These are phyloP conservation scores for Brachionus asplanchnoidis DNA, from an alignment of 1,140 invertebrate genomes.

Conservation along the genomic window DNA sequence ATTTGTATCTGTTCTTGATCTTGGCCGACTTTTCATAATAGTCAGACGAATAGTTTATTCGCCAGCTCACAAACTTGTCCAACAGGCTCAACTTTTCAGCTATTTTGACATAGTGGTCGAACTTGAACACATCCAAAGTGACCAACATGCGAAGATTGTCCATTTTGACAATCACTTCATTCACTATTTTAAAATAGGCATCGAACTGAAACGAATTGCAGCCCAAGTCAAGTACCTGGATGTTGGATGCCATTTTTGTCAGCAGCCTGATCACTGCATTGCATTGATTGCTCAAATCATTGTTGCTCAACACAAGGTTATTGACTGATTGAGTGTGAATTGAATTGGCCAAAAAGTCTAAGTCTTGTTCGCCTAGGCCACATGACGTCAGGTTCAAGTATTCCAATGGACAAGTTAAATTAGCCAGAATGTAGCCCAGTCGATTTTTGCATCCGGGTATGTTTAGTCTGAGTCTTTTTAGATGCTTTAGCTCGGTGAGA, in stretches of 20 bases:
- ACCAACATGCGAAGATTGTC: not conserved
- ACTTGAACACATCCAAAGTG: conserved; percentile 15
- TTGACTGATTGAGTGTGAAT: not conserved
- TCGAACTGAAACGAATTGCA: conserved; percentile 19
- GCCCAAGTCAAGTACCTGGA: not conserved
- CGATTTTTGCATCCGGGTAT: not conserved
- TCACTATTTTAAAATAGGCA: not conserved
- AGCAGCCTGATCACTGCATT: not conserved
- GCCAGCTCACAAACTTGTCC: conserved; percentile 7
- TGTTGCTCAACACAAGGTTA: conserved; percentile 14
- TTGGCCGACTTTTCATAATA: conserved; percentile 21
- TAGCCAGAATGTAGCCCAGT: not conserved
- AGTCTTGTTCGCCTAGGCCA: not conserved
- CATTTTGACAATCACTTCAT: not conserved
- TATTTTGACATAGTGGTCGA: not conserved
- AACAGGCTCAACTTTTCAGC: not conserved
- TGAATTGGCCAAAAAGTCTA: not conserved
- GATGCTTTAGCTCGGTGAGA: not conserved
- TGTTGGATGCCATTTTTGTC: not conserved
- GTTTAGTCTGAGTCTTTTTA: not conserved
- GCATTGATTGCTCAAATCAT: not conserved
- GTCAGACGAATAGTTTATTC: conserved; percentile 23
- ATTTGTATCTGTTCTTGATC: conserved; percentile 19
- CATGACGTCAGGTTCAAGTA: conserved; percentile 21
- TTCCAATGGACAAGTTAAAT: not conserved